Conservation (phyloP, 2,797 vertebrate genomes). For the Sebastes cheni region DNA sequence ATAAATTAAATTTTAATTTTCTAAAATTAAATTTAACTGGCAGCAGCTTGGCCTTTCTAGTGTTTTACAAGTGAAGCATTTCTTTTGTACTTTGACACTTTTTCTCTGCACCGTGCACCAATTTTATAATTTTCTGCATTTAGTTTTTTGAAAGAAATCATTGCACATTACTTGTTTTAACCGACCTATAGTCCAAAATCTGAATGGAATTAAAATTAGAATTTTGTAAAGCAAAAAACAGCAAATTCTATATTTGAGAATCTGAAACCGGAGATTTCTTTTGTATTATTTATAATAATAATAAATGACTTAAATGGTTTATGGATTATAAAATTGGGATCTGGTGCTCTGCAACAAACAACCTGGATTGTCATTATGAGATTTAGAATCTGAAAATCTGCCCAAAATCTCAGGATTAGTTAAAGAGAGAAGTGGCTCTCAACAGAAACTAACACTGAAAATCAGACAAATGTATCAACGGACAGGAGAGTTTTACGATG, state of each 20-base stretch:
- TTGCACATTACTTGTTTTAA: background rate
- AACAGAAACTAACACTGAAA: background rate
- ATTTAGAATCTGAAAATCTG: background rate
- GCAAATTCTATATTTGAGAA: background rate
- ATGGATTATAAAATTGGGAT: background rate
- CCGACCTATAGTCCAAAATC: background rate
- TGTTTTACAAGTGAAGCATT: background rate
- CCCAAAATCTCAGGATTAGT: background rate
- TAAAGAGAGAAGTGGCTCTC: background rate
- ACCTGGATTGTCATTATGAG: background rate
- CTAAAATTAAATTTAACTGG: background rate
- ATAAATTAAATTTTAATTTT: accelerated
- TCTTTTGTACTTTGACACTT: background rate
- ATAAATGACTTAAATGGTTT: background rate
- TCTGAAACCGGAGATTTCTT: background rate
- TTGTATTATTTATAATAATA: background rate
- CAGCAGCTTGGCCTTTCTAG: background rate
- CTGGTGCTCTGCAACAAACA: background rate
- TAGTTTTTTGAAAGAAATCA: background rate
- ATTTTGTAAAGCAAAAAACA: background rate
- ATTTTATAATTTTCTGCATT: background rate
- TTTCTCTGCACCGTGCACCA: background rate
- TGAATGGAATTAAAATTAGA: background rate
- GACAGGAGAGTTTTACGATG: background rate
- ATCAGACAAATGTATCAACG: background rate